Base-by-base conservation (phyloP, 1,140 invertebrate species). In the Ceratosolen fusciceps region DNA sequence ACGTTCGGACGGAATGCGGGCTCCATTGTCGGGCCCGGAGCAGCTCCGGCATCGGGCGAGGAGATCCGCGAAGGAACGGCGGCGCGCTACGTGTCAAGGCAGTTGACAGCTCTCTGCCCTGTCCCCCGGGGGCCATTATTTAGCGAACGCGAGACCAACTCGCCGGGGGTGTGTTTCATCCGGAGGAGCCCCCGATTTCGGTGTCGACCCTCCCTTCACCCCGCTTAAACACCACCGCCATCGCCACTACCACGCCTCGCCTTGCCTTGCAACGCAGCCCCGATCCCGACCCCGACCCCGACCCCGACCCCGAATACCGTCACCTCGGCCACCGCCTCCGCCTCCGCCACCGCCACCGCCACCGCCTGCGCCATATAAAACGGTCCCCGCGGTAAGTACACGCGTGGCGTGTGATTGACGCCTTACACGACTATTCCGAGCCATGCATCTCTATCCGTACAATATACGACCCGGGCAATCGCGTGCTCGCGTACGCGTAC, bases 361-460 rank as follows among this genome's bases (percentile, higher is more conserved):
- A 78, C 47, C 67, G 67, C 9, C 39, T 21, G 4, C 10, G 76
- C 81, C 81, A 60, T 84, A 83, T 84, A 81, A 85, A 87, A 84
- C 84, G 81, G 84, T 85, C 85, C 39, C 49, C 16, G 24, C 62
- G 37, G 85, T 88, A 88, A 87, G 87, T 87, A 88, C 87, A 88
- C 86, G 86, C 85, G 79, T 84, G 74, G 88, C 83, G 84, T 90
- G 89, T 90, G 89, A 90, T 90, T 90, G 89, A 90, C 89, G 85
- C 86, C 86, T n/a, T 90, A 89, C 88, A 89, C 84, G 86, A 85
- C 80, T 39, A 37, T 24, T 47, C 67, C 26, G n/a, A 47, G 37
- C 31, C 24, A 0, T 47, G 9, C 14, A 0, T n/a, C 34, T 9
- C 9, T 76, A 80, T 81, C 82, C 76, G 81, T 75, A 82, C 71